phyloP scores from a whole-genome alignment of 1,140 invertebrate species.

The Sarcophaga peregrina region DNA sequence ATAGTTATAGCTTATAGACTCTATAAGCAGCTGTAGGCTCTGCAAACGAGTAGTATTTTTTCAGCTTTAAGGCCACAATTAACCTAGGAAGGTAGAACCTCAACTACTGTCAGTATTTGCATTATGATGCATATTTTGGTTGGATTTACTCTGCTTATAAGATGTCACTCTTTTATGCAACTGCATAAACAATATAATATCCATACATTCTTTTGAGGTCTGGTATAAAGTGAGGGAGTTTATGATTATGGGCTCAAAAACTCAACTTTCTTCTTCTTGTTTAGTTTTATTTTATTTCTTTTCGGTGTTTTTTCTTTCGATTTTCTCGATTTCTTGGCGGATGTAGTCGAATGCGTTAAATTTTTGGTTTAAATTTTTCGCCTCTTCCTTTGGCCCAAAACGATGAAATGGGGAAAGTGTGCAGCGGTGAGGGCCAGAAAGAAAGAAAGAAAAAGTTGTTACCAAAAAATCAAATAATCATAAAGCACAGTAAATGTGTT shows the following conservation, averaged over 20 bases:
- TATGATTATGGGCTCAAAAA: conserved; percentile 27
- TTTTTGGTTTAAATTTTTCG: not conserved
- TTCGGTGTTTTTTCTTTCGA: not conserved
- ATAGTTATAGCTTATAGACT: too few species aligned
- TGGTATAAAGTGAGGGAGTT: conserved; percentile 26
- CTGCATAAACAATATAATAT: not conserved
- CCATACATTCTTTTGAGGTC: not conserved
- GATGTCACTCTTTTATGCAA: not conserved
- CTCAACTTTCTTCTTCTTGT: not conserved
- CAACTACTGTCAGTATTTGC: too few species aligned
- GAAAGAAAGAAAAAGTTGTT: conserved; percentile 2
- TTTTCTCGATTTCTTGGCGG: not conserved
- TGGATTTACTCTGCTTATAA: not conserved
- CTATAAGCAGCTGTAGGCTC: too few species aligned
- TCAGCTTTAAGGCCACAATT: too few species aligned
- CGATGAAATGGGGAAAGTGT: not conserved
- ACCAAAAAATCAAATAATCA: conserved; percentile 27
- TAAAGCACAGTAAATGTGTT: conserved; percentile 12
- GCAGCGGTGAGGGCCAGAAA: too few species aligned
- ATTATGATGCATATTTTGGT: too few species aligned
- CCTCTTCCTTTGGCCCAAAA: not conserved
- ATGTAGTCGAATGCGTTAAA: conserved; percentile 8
- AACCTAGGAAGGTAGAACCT: too few species aligned
- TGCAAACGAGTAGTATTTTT: too few species aligned
- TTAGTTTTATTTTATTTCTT: conserved; percentile 1